Conservation (phyloP, 2,113 vertebrate species). For the Clarias batrachus region DNA sequence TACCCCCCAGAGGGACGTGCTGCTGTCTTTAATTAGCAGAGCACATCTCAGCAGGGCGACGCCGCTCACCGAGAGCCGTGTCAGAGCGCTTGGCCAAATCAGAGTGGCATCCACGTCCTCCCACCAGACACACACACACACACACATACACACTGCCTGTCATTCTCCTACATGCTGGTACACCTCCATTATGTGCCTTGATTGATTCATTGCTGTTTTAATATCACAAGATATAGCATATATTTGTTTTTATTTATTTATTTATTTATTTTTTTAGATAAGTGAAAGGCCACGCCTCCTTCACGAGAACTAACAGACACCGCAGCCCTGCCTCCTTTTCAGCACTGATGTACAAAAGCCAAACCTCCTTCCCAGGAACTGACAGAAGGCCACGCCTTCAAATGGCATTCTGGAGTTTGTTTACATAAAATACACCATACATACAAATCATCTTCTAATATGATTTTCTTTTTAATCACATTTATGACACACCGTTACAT, state of each 20-base stretch:
- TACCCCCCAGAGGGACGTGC: slow-evolving; percentile 22
- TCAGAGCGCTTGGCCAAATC: slow-evolving; percentile 31
- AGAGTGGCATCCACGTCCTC: slow-evolving; percentile 39
- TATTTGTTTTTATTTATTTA: not conserved
- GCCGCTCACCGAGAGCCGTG: slow-evolving; percentile 31
- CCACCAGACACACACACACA: slow-evolving; percentile 13
- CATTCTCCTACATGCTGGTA: not conserved
- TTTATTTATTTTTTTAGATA: not conserved
- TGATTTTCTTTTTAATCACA: not conserved
- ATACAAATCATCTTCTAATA: not conserved
- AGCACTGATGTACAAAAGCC: not conserved
- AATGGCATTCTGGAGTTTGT: not conserved
- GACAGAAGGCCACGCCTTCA: not conserved
- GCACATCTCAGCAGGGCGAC: slow-evolving; percentile 39
- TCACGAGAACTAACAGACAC: not conserved
- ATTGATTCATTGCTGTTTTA: not conserved
- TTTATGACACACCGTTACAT: not conserved
- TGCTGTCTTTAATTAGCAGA: slow-evolving; percentile 49
- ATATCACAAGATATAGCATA: not conserved
- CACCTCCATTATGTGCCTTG: not conserved
- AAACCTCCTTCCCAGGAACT: not conserved
- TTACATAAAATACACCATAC: not conserved
- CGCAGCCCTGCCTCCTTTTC: not conserved
- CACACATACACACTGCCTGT: not conserved
- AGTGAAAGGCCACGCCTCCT: not conserved